These are phyloP conservation scores for Seriola aureovittata DNA, from an alignment of 2,113 vertebrate genomes.

Conservation along the genomic window DNA sequence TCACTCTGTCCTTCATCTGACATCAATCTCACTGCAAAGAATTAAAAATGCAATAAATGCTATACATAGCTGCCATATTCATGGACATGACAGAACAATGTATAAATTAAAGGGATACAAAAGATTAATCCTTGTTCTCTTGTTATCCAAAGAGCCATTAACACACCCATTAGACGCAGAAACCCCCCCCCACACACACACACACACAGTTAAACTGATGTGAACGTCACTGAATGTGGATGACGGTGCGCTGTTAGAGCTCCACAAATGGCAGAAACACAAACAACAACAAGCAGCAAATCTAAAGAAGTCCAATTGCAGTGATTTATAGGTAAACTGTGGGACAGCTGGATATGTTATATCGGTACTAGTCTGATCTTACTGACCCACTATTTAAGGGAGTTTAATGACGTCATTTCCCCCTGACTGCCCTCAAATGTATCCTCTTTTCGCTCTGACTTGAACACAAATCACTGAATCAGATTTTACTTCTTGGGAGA, in stretches of 20 bases:
- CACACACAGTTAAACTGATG: neutral
- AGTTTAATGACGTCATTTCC: conserved; percentile 56
- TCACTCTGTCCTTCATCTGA: neutral
- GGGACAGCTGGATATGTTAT: conserved; percentile 49
- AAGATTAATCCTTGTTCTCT: conserved; percentile 50
- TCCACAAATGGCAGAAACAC: conserved; percentile 24
- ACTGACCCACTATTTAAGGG: conserved; percentile 63
- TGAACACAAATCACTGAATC: conserved; percentile 64
- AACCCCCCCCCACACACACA: neutral
- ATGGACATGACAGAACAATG: neutral
- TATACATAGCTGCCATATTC: neutral
- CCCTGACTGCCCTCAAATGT: conserved; percentile 52
- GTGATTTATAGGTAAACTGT: conserved; percentile 42
- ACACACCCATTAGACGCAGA: conserved; percentile 41
- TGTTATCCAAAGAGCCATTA: conserved; percentile 57
- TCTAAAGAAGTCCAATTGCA: conserved; percentile 3
- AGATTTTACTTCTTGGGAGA: conserved; percentile 66
- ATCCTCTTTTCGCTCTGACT: conserved; percentile 61
- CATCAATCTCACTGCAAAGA: neutral
- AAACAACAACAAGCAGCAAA: conserved; percentile 5
- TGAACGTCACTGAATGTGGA: neutral
- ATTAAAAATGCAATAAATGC: neutral
- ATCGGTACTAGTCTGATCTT: conserved; percentile 43
- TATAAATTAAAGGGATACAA: conserved; percentile 25
- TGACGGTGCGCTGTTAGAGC: neutral